A percentile compares a stretch with the other conserved stretches of the same genome.
Evolutionary conservation across 2,888 invertebrate species (phyloP).

Genomic region (Philhelius pedissequus): DNA sequence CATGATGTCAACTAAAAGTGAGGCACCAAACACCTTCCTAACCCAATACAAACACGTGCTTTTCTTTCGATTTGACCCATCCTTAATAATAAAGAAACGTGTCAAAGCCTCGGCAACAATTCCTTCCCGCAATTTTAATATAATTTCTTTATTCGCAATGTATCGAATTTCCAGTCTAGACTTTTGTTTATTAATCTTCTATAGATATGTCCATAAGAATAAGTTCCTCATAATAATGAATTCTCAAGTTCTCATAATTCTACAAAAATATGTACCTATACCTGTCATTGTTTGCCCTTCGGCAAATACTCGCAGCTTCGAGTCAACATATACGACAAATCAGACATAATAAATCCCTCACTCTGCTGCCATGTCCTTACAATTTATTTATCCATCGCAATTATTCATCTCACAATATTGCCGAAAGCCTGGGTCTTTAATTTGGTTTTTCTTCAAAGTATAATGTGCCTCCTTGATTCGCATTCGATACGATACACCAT

Average conservation of each 20-base stretch:
- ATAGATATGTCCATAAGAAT: too few species aligned
- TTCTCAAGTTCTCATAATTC: too few species aligned
- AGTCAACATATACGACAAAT: neutral
- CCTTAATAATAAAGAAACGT: neutral
- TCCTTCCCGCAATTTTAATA: neutral
- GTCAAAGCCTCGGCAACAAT: neutral
- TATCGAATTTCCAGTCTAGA: slow-evolving; percentile 3
- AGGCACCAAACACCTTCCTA: too few species aligned
- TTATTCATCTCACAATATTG: slow-evolving; percentile 26
- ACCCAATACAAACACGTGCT: too few species aligned
- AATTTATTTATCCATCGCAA: slow-evolving; percentile 1
- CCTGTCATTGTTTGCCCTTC: neutral
- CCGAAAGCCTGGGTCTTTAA: neutral
- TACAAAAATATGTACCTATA: neutral
- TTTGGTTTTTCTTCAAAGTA: neutral
- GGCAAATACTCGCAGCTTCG: neutral
- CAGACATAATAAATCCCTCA: neutral
- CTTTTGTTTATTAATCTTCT: slow-evolving; percentile 14
- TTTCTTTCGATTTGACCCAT: neutral
- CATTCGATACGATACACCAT: neutral
- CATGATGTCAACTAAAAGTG: too few species aligned
- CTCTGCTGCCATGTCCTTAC: neutral
- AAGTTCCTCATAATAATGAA: too few species aligned
- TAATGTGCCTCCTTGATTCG: neutral
- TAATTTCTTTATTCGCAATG: neutral